Evolutionary conservation across 2,113 vertebrate species (phyloP), one percentile per base, ranked within the genome.

Genomic region (Solea solea): DNA sequence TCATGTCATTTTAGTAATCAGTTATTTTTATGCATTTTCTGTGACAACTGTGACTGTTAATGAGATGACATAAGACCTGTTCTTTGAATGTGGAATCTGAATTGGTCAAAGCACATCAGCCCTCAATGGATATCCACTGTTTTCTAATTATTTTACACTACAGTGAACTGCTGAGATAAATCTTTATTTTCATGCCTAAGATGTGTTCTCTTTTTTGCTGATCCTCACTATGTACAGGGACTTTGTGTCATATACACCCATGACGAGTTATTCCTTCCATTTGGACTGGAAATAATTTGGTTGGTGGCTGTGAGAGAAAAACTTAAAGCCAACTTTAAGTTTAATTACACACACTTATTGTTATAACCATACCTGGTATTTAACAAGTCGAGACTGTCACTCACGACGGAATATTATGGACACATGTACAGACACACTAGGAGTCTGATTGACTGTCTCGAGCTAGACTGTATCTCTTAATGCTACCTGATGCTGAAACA

Each of bases 241-340:
- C 39, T 67, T 50, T 51, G n/a, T 45, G n/a, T 46, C 28, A 27
- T 46, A 40, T 65, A 74, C 39, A 53, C 49, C 51, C 15, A 11
- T 49, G 39, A 59, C 40, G 45, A 14, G 60, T 69, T 63, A 45
- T 59, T 55, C 42, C 40, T 55, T 82, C 27, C 48, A 46, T 68
- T 81, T 74, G 56, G 57, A 8, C 45, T 56, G 57, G 28, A 60
- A 50, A 25, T 72, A 15, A 11, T 69, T 64, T 58, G 66, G 39
- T 41, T 61, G 56, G 60, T 53, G 54, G 48, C 80, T 72, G 82
- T 85, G 63, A 73, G 68, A 21, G 21, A 21, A 21, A 21, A 21
- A 21, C 21, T 21, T 21, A 21, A 21, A 21, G 21, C 21, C 21
- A 21, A 21, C 21, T 21, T 21, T 21, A 21, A 21, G 21, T 21